Conservation (phyloP, 1,140 invertebrate species). For the Hirudo medicinalis region DNA sequence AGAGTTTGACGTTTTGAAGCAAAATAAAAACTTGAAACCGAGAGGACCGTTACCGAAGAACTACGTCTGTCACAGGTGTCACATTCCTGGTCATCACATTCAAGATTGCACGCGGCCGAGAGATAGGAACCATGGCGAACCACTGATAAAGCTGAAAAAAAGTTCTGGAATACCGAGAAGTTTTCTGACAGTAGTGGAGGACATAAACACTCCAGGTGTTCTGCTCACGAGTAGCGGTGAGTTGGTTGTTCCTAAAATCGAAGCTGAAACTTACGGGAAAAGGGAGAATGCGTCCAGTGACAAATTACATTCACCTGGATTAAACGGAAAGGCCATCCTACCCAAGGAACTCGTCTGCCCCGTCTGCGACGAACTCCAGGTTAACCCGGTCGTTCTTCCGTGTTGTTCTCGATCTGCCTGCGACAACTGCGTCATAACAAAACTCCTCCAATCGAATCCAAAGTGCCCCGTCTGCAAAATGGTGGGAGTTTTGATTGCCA, state of each 20-base stretch:
- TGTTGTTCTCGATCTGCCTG: conserved; percentile 97
- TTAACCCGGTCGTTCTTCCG: conserved; percentile 87
- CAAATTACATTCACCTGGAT: conserved; percentile 29
- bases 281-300: conserved; percentile 49
- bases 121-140: not conserved
- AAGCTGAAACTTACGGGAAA: conserved; percentile 68
- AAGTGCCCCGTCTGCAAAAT: no score
- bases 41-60: conserved; percentile 67
- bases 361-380: conserved; percentile 79
- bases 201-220: conserved; percentile 72
- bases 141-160: conserved; percentile 13
- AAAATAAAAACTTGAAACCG: conserved; percentile 27
- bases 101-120: conserved; percentile 64
- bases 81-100: conserved; percentile 84
- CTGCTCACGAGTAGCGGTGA: conserved; percentile 80
- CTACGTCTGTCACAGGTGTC: conserved; percentile 84
- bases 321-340: conserved; percentile 48
- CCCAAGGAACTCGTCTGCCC: conserved; percentile 79
- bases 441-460: not conserved
- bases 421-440: conserved; percentile 63
- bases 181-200: conserved; percentile 77
- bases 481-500: no score
- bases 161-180: conserved; percentile 76
- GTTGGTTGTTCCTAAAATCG: conserved; percentile 76
- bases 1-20: conserved; percentile 93